phyloP scores from a whole-genome alignment of 92 coral and sea anemone species.

The Porites evermanni region DNA sequence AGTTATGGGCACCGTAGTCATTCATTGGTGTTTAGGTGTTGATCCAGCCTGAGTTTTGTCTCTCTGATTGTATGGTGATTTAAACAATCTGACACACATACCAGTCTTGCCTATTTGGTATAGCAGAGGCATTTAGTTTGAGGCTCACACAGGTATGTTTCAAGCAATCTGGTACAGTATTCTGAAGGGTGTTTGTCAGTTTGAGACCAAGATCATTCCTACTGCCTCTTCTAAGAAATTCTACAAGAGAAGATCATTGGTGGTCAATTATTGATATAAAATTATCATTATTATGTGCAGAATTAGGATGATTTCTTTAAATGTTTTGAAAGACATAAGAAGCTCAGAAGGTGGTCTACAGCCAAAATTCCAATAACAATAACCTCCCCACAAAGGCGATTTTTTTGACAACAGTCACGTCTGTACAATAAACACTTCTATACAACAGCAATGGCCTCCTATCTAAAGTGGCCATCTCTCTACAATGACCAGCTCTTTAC shows the following conservation, averaged over 20 bases:
- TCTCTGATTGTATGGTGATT: background rate
- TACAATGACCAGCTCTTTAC: too few species aligned
- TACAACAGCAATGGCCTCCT: too few species aligned
- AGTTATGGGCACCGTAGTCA: too few species aligned
- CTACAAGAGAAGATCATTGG: conserved; percentile 16
- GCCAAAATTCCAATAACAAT: too few species aligned
- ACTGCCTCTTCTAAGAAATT: conserved; percentile 56
- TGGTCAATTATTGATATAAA: background rate
- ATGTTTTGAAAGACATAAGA: too few species aligned
- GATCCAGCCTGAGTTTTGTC: background rate
- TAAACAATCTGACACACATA: background rate
- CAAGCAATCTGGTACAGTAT: background rate
- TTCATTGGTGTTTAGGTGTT: background rate
- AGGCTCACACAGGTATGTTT: background rate
- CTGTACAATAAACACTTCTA: too few species aligned
- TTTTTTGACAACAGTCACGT: too few species aligned
- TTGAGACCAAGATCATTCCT: background rate
- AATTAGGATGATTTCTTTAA: too few species aligned
- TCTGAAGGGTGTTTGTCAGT: background rate
- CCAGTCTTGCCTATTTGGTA: conserved; percentile 42
- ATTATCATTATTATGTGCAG: background rate
- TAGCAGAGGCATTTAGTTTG: background rate
- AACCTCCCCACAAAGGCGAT: too few species aligned
- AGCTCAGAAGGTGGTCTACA: too few species aligned
- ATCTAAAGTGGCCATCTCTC: too few species aligned